Evolutionary conservation across 1,140 invertebrate genomes (phyloP).

Genomic region (Papilio aristodemus): DNA sequence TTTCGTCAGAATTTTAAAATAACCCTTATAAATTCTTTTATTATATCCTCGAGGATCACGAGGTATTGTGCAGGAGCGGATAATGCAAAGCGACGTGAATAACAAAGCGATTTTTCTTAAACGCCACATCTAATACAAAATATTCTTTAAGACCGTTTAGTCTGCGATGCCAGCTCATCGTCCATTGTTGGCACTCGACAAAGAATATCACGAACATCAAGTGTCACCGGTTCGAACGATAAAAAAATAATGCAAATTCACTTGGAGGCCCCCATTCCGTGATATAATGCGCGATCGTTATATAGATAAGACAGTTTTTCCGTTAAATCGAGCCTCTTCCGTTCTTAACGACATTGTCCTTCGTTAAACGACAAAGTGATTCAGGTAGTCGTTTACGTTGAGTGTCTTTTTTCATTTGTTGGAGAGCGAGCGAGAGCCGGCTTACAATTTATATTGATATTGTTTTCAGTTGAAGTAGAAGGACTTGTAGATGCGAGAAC

Average conservation of each 20-base stretch:
- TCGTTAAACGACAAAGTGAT: conserved; percentile 73
- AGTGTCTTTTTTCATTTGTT: conserved; percentile 63
- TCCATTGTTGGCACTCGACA: conserved; percentile 43
- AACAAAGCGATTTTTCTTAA: conserved; percentile 44
- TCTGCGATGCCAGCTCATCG: conserved; percentile 36
- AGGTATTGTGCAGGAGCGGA: conserved; percentile 25
- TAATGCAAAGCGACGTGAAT: conserved; percentile 33
- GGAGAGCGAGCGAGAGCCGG: conserved; percentile 43
- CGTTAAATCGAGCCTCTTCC: conserved; percentile 65
- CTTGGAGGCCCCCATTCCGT: conserved; percentile 49
- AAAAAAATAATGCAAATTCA: conserved; percentile 79
- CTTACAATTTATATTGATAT: conserved; percentile 62
- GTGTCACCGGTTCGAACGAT: conserved; percentile 58
- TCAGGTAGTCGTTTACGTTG: conserved; percentile 66
- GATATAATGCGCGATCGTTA: conserved; percentile 70
- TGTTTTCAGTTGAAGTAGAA: conserved; percentile 49
- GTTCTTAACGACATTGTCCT: conserved; percentile 67
- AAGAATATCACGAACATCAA: conserved; percentile 50
- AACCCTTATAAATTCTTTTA: conserved; percentile 17
- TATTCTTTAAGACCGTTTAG: conserved; percentile 38
- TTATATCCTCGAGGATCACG: not conserved
- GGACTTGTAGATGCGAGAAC: not conserved
- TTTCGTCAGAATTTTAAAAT: not conserved
- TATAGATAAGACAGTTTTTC: conserved; percentile 72
- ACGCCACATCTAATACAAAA: conserved; percentile 38